phyloP scores from a whole-genome alignment of 2,113 vertebrate genomes.

The cattle (Bos taurus) region DNA sequence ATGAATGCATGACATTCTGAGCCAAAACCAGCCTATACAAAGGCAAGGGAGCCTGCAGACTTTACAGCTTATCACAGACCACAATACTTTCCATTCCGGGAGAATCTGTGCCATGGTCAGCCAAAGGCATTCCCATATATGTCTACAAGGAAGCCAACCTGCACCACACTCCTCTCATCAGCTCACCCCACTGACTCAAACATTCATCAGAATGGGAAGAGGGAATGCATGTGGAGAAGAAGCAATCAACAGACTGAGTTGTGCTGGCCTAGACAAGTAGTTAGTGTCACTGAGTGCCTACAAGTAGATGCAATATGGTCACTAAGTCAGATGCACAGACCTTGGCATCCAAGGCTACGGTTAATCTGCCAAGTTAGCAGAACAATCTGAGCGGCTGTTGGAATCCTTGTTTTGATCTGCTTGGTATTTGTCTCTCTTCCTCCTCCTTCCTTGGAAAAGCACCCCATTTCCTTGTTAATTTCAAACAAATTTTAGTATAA shows the following conservation, averaged over 20 bases:
- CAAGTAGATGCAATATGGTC: background rate
- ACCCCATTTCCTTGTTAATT: background rate
- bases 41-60: background rate
- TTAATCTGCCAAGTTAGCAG: background rate
- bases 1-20: background rate
- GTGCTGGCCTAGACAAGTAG: background rate
- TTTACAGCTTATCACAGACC: background rate
- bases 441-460: background rate
- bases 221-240: background rate
- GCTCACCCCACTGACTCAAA: background rate
- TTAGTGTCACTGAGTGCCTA: background rate
- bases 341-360: background rate
- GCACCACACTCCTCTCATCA: background rate
- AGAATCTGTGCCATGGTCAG: background rate
- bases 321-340: background rate
- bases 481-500: background rate
- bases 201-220: background rate
- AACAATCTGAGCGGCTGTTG: background rate
- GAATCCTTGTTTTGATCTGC: background rate
- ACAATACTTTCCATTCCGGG: background rate
- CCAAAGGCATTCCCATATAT: background rate
- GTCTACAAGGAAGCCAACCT: background rate
- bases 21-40: background rate
- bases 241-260: background rate
- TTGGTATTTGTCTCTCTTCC: background rate